Percentiles rank a stretch among this genome's conserved stretches.
phyloP scores from a whole-genome alignment of 2,113 vertebrate genomes.

The Phalacrocorax aristotelis region DNA sequence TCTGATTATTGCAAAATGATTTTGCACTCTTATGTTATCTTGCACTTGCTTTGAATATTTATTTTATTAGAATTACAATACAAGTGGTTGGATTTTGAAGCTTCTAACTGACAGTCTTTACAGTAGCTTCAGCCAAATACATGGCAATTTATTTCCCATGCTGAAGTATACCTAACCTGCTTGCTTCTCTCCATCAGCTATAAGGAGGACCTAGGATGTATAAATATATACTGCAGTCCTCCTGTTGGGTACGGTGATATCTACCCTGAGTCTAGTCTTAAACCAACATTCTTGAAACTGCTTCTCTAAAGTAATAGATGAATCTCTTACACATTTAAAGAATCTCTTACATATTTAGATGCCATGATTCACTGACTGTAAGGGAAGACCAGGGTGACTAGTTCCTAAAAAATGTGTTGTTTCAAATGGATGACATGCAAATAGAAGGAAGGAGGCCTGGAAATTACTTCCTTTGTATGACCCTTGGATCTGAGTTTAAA shows the following conservation, averaged over 20 bases:
- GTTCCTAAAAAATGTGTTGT: background rate
- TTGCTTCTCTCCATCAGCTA: background rate
- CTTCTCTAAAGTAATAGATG: background rate
- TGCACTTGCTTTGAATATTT: background rate
- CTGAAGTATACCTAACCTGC: background rate
- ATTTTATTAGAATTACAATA: background rate
- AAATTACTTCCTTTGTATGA: background rate
- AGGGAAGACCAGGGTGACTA: background rate
- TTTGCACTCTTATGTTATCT: background rate
- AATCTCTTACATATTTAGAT: background rate
- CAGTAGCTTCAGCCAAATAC: background rate
- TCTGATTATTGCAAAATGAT: background rate
- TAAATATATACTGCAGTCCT: background rate
- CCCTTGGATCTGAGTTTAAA: background rate
- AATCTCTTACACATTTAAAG: background rate
- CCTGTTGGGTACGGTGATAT: background rate
- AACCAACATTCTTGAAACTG: background rate
- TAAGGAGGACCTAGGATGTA: background rate
- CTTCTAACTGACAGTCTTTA: background rate
- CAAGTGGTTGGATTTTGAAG: background rate
- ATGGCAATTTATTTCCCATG: background rate
- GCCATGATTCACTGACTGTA: background rate
- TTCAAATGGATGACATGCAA: background rate
- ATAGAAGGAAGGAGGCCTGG: background rate
- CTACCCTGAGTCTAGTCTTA: background rate